phyloP scores from a whole-genome alignment of 2,113 vertebrate species.

The Chamaetylas fuelleborni region DNA sequence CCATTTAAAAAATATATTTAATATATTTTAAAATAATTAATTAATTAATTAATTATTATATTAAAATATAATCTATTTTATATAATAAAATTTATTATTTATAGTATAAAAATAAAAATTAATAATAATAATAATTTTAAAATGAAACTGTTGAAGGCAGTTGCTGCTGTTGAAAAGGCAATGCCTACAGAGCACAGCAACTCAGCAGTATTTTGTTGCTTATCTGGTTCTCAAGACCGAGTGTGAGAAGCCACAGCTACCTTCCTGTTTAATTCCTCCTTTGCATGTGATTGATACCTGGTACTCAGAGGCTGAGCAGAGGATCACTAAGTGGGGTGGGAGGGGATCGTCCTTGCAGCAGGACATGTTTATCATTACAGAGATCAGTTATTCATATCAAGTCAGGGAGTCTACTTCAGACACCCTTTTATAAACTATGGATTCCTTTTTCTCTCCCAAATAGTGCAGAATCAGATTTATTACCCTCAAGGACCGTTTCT shows the following conservation, averaged over 20 bases:
- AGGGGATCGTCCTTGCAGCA: not conserved
- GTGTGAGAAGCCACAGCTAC: not conserved
- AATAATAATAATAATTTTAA: no score
- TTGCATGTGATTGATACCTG: no score
- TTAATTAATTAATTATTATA: no score
- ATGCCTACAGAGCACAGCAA: not conserved
- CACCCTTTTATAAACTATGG: not conserved
- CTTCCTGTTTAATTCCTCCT: not conserved
- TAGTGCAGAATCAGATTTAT: not conserved
- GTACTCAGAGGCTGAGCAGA: not conserved
- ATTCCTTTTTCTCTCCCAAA: not conserved
- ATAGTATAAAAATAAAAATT: no score
- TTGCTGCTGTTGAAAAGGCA: not conserved
- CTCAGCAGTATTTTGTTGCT: not conserved
- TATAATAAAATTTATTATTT: no score
- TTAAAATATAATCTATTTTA: no score
- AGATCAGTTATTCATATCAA: not conserved
- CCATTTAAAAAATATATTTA: not conserved
- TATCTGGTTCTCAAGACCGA: not conserved
- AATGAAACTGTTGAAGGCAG: not conserved
- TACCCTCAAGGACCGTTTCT: not conserved
- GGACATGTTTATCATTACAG: not conserved
- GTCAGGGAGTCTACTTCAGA: not conserved
- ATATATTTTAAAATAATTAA: no score
- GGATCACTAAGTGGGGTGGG: not conserved